A percentile compares a stretch with the other conserved stretches of the same genome.
These are phyloP conservation scores for Takifugu bimaculatus DNA, from an alignment of 2,113 vertebrate species.

Conservation along the genomic window DNA sequence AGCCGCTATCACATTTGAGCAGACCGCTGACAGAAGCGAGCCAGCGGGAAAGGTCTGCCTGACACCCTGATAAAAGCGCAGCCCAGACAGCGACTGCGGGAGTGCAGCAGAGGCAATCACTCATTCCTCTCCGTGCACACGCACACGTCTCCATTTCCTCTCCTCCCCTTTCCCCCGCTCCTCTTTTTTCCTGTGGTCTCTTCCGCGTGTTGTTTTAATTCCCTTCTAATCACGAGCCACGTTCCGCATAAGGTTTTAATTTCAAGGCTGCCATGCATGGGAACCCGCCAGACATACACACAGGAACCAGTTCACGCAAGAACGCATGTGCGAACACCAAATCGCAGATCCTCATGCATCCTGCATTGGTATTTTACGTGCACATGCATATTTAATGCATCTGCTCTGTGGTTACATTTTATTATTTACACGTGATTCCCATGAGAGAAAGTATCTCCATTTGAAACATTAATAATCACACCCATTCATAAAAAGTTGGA, in stretches of 20 bases:
- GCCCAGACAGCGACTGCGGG: constrained; percentile 38
- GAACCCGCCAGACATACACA: constrained; percentile 24
- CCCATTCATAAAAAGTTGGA: constrained; percentile 30
- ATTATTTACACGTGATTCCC: constrained; percentile 50
- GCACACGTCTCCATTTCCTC: constrained; percentile 2
- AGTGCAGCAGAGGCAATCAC: constrained; percentile 35
- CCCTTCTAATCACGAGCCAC: constrained; percentile 53
- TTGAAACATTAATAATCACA: constrained; percentile 48
- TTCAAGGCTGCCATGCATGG: constrained; percentile 47
- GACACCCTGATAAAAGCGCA: constrained; percentile 63
- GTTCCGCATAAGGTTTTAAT: constrained; percentile 68
- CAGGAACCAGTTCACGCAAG: constrained; percentile 24
- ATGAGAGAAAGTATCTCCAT: constrained; percentile 37
- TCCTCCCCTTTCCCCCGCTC: not conserved
- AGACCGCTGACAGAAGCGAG: constrained; percentile 55
- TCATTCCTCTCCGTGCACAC: constrained; percentile 21
- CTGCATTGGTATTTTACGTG: constrained; percentile 24
- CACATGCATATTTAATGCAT: constrained; percentile 54
- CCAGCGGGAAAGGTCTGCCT: constrained; percentile 58
- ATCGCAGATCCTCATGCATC: constrained; percentile 21
- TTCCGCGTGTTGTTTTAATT: constrained; percentile 68
- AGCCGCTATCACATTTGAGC: constrained; percentile 71
- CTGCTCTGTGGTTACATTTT: constrained; percentile 44
- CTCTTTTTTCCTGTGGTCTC: constrained; percentile 20
- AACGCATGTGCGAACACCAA: constrained; percentile 34